Evolutionary conservation across 2,113 vertebrate genomes (phyloP).

Genomic region (Gopherus flavomarginatus): DNA sequence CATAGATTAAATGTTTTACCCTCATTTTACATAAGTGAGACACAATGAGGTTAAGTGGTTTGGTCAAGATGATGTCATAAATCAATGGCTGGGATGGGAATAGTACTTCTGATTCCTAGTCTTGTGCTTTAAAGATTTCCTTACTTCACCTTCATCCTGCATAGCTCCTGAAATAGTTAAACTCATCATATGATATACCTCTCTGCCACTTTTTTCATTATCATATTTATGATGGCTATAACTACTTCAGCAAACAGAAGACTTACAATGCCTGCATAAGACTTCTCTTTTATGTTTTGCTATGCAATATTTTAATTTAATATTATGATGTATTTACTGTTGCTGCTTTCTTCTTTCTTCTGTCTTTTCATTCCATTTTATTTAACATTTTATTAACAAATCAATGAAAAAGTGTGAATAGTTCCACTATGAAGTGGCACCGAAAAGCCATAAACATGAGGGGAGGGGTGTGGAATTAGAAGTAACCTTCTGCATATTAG

Average conservation of each 20-base stretch:
- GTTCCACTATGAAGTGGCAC: background rate
- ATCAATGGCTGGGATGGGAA: background rate
- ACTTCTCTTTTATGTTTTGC: background rate
- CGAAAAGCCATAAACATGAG: background rate
- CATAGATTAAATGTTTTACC: background rate
- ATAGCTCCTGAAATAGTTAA: background rate
- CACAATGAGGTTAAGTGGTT: background rate
- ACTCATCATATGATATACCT: background rate
- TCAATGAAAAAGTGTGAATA: background rate
- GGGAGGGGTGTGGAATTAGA: background rate
- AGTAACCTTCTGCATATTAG: background rate
- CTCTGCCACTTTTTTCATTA: background rate
- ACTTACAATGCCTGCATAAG: background rate
- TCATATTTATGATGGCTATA: accelerated
- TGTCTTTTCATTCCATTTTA: background rate
- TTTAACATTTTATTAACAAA: background rate
- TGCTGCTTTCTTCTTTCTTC: background rate
- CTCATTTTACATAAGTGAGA: background rate
- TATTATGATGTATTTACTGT: background rate
- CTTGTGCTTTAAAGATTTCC: background rate
- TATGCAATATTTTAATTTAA: background rate
- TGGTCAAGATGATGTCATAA: background rate
- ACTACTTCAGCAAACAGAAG: background rate
- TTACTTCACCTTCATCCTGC: background rate
- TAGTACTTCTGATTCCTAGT: constrained; percentile 7